phyloP scores from a whole-genome alignment of 30 jellyfish, hydroid and myxozoan genomes.

The Hydra vulgaris region DNA sequence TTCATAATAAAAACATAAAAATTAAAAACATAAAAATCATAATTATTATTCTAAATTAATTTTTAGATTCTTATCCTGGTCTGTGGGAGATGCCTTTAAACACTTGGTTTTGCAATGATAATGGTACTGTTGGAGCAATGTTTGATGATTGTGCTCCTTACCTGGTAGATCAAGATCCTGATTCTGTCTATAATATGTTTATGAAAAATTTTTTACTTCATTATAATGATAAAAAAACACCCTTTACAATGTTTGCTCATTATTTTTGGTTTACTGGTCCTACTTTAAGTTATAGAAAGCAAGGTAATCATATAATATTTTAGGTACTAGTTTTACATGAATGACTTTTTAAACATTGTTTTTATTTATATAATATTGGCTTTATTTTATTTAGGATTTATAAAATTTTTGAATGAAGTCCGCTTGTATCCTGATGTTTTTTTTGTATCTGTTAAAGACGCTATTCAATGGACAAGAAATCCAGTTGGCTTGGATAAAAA shows the following conservation, averaged over 20 bases:
- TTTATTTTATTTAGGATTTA: too few relatives aligned
- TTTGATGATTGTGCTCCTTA: slow-evolving; percentile 46
- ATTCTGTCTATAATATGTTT: slow-evolving; percentile 25
- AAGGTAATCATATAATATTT: neutral
- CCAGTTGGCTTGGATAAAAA: slow-evolving; percentile 34
- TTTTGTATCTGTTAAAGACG: slow-evolving; percentile 42
- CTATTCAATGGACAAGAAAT: slow-evolving; percentile 50
- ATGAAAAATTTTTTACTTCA: slow-evolving; percentile 41
- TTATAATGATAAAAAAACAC: slow-evolving; percentile 43
- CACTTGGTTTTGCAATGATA: slow-evolving; percentile 22
- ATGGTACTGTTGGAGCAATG: slow-evolving; percentile 27
- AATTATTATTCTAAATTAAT: too few relatives aligned
- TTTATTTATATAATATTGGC: too few relatives aligned
- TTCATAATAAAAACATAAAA: too few relatives aligned
- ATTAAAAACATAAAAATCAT: too few relatives aligned
- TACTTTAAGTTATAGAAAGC: neutral
- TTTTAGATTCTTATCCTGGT: slow-evolving; percentile 80
- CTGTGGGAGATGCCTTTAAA: slow-evolving; percentile 80
- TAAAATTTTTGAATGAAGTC: neutral
- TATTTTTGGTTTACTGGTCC: neutral
- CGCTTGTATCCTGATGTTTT: slow-evolving; percentile 30
- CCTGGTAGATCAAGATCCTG: neutral
- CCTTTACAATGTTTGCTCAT: slow-evolving; percentile 42
- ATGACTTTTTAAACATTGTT: too few relatives aligned
- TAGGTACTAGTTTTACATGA: too few relatives aligned